Base-by-base conservation (phyloP, 2,797 vertebrate species). In the Diceros bicornis region DNA sequence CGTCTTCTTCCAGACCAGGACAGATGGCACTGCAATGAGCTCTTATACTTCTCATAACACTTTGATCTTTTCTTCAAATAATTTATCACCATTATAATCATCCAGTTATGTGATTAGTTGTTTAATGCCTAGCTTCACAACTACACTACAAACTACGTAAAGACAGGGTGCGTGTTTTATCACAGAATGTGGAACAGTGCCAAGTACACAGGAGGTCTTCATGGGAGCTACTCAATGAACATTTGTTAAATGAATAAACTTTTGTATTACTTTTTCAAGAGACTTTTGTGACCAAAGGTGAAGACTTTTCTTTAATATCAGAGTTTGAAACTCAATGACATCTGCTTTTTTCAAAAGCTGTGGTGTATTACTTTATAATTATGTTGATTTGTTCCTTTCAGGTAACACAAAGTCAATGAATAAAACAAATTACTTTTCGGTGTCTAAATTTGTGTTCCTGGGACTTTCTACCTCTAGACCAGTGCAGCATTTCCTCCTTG, bases 381-480 rank as follows among this genome's bases (percentile, higher is more conserved):
- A 75, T 91, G 77, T 69, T 55, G 44, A 64, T 77, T 75, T 96
- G 29, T 87, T 78, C 27, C 34, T 95, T 92, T 64, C 57, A 96
- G 90, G 81, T 78, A 91, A 78, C 32, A 86, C 52, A 82, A 44
- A 41, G 10, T 47, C 52, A 86, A 95, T 97, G 91, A 68, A 61
- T 77, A 68, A 86, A 93, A 13, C 37, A 85, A 96, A 96, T 91
- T 89, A 89, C 50, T 93, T 93, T 11, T 25, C 23, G 12, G 87
- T 93, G 7, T 66, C 77, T 57, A 66, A 95, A 52, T 97, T 97
- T 95, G 88, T 97, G n/a, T 82, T 97, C 7, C 72, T 97, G 34
- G 95, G 93, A 44, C 23, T 97, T 50, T 97, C 97, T 55, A 50
- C 66, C 71, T 84, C 64, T 2, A 87, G 68, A 79, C 50, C 81